A percentile compares a stretch with the other conserved stretches of the same genome.
Evolutionary conservation across 2,888 invertebrate species (phyloP).

Genomic region (Drosophila anomalata): DNA sequence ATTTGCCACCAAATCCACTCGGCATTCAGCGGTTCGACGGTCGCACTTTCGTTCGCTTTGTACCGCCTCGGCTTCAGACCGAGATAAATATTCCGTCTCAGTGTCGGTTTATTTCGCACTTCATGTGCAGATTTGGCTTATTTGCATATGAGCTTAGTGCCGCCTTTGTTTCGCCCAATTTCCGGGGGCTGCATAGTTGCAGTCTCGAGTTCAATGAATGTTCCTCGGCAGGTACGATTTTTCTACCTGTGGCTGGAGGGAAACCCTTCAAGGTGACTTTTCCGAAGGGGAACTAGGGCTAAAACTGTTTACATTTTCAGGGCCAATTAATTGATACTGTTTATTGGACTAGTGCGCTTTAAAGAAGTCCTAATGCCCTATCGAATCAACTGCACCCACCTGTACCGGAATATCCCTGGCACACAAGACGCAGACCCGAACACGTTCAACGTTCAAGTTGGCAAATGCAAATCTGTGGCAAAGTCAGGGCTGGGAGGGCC

Average conservation of each 20-base stretch:
- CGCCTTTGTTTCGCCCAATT: conserved; percentile 32
- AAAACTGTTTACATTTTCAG: neutral
- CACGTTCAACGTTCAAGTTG: neutral
- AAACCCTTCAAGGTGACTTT: conserved; percentile 26
- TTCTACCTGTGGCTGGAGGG: neutral
- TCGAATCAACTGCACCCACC: neutral
- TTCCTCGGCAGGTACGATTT: neutral
- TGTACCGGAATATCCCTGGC: neutral
- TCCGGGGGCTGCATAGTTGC: conserved; percentile 10
- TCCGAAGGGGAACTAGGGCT: neutral
- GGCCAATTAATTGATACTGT: neutral
- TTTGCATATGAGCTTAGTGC: conserved; percentile 19
- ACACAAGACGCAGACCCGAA: neutral
- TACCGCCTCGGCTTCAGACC: conserved; percentile 26
- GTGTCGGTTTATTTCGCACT: conserved; percentile 28
- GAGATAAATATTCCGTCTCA: neutral
- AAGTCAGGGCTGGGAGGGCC: neutral
- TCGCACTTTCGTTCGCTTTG: conserved; percentile 57
- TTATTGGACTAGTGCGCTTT: neutral
- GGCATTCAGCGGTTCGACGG: conserved; percentile 9
- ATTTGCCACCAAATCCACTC: conserved; percentile 43
- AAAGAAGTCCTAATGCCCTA: neutral
- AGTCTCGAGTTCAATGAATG: conserved; percentile 7
- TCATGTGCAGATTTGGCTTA: conserved; percentile 38
- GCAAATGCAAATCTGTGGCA: conserved; percentile 1